Evolutionary conservation across 2,888 invertebrate species (phyloP).

Genomic region (Rhogogaster chlorosoma): DNA sequence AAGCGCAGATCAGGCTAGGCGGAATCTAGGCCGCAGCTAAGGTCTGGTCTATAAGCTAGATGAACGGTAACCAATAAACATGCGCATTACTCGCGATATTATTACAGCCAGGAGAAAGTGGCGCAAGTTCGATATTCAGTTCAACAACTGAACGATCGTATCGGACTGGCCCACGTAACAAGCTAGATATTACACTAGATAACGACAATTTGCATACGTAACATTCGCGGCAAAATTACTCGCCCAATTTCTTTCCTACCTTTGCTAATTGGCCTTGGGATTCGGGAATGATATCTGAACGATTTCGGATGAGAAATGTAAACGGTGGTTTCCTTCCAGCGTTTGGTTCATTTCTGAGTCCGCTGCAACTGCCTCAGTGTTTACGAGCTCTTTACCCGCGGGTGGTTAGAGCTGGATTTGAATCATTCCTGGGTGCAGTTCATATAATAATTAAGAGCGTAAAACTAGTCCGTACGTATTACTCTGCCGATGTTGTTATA

Average conservation of each 20-base stretch:
- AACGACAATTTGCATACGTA: not conserved
- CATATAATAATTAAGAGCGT: constrained; percentile 1
- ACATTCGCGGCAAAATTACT: not conserved
- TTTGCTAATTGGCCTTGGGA: not conserved
- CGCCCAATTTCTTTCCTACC: not conserved
- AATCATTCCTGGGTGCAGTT: not conserved
- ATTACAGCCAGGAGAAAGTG: constrained; percentile 47
- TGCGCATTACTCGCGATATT: constrained; percentile 41
- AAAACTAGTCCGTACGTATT: not conserved
- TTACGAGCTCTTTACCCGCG: not conserved
- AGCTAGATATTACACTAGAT: not conserved
- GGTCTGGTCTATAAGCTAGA: constrained; percentile 19
- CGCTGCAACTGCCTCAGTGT: not conserved
- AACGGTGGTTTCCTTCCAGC: not conserved
- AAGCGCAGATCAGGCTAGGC: not conserved
- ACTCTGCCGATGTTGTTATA: not conserved
- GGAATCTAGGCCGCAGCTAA: constrained; percentile 6
- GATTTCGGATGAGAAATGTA: not conserved
- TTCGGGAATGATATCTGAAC: not conserved
- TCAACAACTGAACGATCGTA: constrained; percentile 1
- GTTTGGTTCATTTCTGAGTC: not conserved
- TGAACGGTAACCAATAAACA: constrained; percentile 50
- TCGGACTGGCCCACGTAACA: not conserved
- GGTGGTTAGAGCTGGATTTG: not conserved
- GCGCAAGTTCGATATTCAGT: constrained; percentile 51